phyloP scores from a whole-genome alignment of 2,113 vertebrate genomes.

The Rhagologus leucostigma region DNA sequence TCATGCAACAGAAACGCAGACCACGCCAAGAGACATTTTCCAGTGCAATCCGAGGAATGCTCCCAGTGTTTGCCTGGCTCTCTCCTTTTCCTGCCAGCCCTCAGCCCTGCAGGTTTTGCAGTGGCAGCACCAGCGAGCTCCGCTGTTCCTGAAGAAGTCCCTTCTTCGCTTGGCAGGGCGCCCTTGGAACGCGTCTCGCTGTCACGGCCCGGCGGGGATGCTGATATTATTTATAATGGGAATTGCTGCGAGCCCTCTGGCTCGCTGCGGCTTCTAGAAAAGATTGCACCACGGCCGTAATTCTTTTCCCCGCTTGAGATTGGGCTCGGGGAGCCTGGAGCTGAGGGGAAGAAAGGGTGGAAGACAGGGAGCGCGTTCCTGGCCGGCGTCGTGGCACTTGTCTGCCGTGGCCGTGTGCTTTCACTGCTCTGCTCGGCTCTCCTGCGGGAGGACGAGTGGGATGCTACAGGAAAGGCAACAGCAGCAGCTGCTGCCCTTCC shows the following conservation, averaged over 20 bases:
- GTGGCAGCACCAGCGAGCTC: not conserved
- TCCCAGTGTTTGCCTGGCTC: not conserved
- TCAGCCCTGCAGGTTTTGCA: not conserved
- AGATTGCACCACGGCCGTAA: not conserved
- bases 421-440: not conserved
- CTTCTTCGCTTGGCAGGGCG: not conserved
- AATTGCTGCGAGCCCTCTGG: conserved; percentile 10
- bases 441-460: not conserved
- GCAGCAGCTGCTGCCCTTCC: conserved; percentile 39
- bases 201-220: not conserved
- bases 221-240: conserved; percentile 14
- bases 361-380: not conserved
- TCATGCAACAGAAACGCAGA: not conserved
- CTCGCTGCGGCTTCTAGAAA: not conserved
- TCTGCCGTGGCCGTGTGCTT: not conserved
- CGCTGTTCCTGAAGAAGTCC: not conserved
- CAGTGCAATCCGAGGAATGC: not conserved
- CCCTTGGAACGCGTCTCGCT: not conserved
- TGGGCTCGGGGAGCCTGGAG: not conserved
- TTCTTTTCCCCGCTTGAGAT: not conserved
- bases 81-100: not conserved
- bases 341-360: not conserved
- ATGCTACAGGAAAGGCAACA: not conserved
- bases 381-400: not conserved
- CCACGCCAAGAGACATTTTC: not conserved